Base-by-base conservation (phyloP, 1,140 invertebrate genomes). In the Planococcus citri region DNA sequence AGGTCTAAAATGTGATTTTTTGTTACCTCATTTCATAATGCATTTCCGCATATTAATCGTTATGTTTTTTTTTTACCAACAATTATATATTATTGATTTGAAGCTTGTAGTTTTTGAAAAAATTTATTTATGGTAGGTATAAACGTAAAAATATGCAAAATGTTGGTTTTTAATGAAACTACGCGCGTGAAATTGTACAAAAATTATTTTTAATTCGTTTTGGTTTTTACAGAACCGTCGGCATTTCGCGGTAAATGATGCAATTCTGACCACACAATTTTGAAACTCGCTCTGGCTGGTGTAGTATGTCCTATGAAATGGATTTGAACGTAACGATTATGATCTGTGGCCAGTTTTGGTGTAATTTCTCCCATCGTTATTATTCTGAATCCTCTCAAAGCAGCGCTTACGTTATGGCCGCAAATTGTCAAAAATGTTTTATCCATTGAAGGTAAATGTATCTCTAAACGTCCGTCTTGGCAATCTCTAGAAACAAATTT, bases 201-300 rank as follows among this genome's bases (percentile, higher is more conserved):
- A 33, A 33, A 33, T 33, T 33, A 12, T 87, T 22, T 58, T 58
- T 58, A 4, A 58, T 58, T 58, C 22, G 17, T 12, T 64, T 64
- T 25, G 20, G 25, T 17, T 64, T 64, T 71, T 38, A 91, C 75
- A n/a, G 85, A 87, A 0, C 90, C 90, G 72, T 91, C 88, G 10
- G 84, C 83, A 76, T 92, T 92, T 69, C 89, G 82, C 0, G 91
- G 90, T 71, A 93, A 78, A 76, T 92, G 90, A 75, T 86, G 33
- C n/a, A 94, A 79, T 74, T 93, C 91, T 1, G 90, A 93, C 91
- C 91, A 94, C 1, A 88, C 88, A 27, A 94, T 86, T 77, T 91
- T 90, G 75, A 94, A 93, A 0, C 88, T 86, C 1, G 90, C 87
- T 69, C 88, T 80, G 0, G 88, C 87, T 0, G 90, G 88, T 0